Percentiles rank a stretch among this genome's conserved stretches.
Conservation (phyloP, 2,797 vertebrate genomes). For the Sebastes trivittatus region DNA sequence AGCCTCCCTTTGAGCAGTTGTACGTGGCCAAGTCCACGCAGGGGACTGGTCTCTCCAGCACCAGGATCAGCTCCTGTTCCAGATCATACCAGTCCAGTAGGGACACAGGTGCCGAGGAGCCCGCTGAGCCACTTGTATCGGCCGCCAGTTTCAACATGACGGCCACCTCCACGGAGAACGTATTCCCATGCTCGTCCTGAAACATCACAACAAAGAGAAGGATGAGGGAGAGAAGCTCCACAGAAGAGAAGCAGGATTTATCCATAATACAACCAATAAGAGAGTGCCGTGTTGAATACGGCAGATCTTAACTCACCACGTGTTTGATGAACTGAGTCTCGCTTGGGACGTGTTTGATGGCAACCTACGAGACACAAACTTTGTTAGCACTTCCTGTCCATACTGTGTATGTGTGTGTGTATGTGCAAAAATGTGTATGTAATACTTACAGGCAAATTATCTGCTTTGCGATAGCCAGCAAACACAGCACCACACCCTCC, state of each 20-base stretch:
- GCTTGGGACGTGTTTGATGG: slow-evolving; percentile 11
- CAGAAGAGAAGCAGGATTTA: not conserved
- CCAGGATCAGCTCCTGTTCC: slow-evolving; percentile 5
- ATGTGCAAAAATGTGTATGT: not conserved
- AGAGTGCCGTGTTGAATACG: not conserved
- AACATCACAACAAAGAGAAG: not conserved
- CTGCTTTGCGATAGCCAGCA: too few relatives aligned
- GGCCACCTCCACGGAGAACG: not conserved
- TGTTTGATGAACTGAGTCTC: not conserved
- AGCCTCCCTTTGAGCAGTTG: not conserved
- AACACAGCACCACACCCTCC: slow-evolving; percentile 1
- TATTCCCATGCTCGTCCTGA: not conserved
- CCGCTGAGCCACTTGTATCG: not conserved
- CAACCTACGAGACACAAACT: slow-evolving; percentile 2
- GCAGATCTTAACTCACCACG: not conserved
- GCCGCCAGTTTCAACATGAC: not conserved
- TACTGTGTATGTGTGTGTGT: too few relatives aligned
- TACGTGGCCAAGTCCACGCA: not conserved
- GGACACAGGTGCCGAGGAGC: not conserved
- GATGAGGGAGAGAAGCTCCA: not conserved
- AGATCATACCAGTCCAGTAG: slow-evolving; percentile 15
- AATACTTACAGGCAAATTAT: too few relatives aligned
- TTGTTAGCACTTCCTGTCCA: not conserved
- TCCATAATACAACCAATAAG: too few relatives aligned
- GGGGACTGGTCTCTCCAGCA: slow-evolving; percentile 31